Evolutionary conservation across 2,888 invertebrate genomes (phyloP).

Genomic region (Eurytoma californica): DNA sequence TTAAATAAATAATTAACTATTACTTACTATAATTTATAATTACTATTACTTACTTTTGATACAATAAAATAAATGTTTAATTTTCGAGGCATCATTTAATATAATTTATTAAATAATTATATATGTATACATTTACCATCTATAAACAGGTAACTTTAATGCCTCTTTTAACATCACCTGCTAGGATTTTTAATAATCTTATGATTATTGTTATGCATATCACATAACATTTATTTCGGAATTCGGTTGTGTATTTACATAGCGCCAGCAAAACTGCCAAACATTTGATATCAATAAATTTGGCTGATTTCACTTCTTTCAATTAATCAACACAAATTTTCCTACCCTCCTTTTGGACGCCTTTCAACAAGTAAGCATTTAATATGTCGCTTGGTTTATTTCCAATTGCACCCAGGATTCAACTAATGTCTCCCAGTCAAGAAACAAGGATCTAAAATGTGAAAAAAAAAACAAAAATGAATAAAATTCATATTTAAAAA

Average conservation of each 20-base stretch:
- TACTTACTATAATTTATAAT: slow-evolving; percentile 4
- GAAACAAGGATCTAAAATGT: slow-evolving; percentile 15
- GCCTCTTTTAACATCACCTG: slow-evolving; percentile 30
- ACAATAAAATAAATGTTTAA: slow-evolving; percentile 27
- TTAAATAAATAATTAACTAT: slow-evolving; percentile 5
- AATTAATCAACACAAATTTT: slow-evolving; percentile 39
- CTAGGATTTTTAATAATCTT: slow-evolving; percentile 42
- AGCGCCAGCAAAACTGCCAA: slow-evolving; percentile 42
- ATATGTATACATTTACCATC: slow-evolving; percentile 50
- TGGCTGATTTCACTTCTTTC: slow-evolving; percentile 32
- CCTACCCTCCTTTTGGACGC: slow-evolving; percentile 20
- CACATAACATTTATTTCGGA: slow-evolving; percentile 38
- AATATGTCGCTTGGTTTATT: slow-evolving; percentile 24
- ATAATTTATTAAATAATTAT: slow-evolving; percentile 57
- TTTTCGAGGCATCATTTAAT: slow-evolving; percentile 49
- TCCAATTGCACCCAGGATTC: slow-evolving; percentile 35
- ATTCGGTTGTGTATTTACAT: slow-evolving; percentile 54
- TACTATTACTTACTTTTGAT: slow-evolving; percentile 6
- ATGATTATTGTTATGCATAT: slow-evolving; percentile 35
- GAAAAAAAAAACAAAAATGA: background rate
- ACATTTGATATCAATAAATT: slow-evolving; percentile 32
- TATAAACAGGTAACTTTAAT: slow-evolving; percentile 48
- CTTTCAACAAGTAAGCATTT: slow-evolving; percentile 34
- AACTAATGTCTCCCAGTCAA: slow-evolving; percentile 14
- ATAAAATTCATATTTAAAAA: background rate